Evolutionary conservation across 2,888 invertebrate genomes (phyloP).

Genomic region (Thymelicus sylvestris): DNA sequence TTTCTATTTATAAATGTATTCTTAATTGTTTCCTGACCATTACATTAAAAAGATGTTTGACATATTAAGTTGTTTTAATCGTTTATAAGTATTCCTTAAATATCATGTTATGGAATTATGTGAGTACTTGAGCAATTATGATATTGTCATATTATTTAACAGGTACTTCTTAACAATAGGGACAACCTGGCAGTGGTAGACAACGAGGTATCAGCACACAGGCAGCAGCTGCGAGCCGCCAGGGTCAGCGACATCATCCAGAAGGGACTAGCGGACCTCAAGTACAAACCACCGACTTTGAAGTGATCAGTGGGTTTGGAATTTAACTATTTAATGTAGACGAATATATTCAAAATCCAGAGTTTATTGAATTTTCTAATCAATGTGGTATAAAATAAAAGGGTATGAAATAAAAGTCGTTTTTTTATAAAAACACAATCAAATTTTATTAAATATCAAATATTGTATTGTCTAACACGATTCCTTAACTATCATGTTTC

Average conservation of each 20-base stretch:
- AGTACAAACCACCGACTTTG: constrained; percentile 57
- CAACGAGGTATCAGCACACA: constrained; percentile 61
- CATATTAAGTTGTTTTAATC: too few relatives aligned
- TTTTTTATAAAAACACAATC: constrained; percentile 79
- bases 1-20: not conserved
- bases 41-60: too few relatives aligned
- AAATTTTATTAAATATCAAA: constrained; percentile 85
- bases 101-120: too few relatives aligned
- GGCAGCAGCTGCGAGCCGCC: constrained; percentile 66
- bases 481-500: constrained; percentile 83
- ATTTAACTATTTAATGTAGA: too few relatives aligned
- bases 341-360: too few relatives aligned
- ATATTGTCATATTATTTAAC: constrained; percentile 15
- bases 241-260: constrained; percentile 70
- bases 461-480: constrained; percentile 85
- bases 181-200: constrained; percentile 74
- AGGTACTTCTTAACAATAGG: constrained; percentile 74
- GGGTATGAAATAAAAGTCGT: constrained; percentile 55
- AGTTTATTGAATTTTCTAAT: too few relatives aligned
- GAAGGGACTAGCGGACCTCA: constrained; percentile 69
- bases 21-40: too few relatives aligned
- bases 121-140: too few relatives aligned
- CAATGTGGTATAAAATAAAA: not conserved
- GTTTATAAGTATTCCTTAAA: too few relatives aligned
- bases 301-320: constrained; percentile 13